phyloP scores from a whole-genome alignment of 2,888 invertebrate species.

The Nomada fucata region DNA sequence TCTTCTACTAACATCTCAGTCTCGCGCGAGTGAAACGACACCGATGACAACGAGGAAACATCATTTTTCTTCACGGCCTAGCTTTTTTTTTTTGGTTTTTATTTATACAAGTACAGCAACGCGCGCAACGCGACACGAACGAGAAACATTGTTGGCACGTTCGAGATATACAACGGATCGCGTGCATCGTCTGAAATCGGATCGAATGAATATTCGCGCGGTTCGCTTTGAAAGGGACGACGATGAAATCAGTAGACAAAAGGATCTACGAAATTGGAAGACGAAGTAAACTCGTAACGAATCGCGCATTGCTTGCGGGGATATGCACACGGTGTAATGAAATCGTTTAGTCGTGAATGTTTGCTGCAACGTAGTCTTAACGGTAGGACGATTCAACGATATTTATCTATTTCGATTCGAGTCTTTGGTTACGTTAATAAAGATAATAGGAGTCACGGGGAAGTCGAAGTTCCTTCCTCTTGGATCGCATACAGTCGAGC shows the following conservation, averaged over 20 bases:
- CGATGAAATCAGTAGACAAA: constrained; percentile 44
- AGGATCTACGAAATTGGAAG: constrained; percentile 63
- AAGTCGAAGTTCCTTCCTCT: not conserved
- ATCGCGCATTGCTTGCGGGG: constrained; percentile 64
- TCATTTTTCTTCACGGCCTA: constrained; percentile 31
- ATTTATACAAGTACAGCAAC: constrained; percentile 60
- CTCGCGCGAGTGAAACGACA: constrained; percentile 65
- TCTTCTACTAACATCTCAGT: constrained; percentile 66
- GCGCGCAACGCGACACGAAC: constrained; percentile 28
- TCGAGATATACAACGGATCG: not conserved
- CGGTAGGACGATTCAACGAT: constrained; percentile 44
- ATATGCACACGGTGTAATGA: constrained; percentile 57
- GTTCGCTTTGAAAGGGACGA: constrained; percentile 9
- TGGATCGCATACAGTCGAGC: constrained; percentile 14
- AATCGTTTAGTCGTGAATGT: constrained; percentile 21
- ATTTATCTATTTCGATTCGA: constrained; percentile 14
- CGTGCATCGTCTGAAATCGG: not conserved
- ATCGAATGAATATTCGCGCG: not conserved
- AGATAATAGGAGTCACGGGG: constrained; percentile 34
- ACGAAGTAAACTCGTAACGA: constrained; percentile 62
- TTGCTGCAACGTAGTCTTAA: constrained; percentile 42
- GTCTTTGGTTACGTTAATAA: constrained; percentile 32
- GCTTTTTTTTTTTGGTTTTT: constrained; percentile 35
- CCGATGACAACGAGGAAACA: constrained; percentile 69
- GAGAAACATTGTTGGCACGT: constrained; percentile 4